Conservation (phyloP, 2,113 vertebrate species). For the Hippocampus mohnikei region DNA sequence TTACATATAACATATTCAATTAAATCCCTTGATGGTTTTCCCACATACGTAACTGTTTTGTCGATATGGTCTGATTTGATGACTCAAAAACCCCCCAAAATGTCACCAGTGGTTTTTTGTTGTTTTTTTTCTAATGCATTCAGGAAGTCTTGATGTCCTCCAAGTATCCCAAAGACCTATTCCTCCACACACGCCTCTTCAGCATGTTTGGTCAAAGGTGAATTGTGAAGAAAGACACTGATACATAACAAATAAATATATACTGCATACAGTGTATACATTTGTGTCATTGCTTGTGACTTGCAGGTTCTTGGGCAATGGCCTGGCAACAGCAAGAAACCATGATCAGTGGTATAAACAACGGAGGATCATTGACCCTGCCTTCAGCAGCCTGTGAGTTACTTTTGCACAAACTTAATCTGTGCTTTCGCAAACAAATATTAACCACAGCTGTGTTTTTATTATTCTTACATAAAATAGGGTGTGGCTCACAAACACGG, state of each 20-base stretch:
- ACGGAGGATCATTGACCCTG: constrained; percentile 83
- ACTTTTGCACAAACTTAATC: not conserved
- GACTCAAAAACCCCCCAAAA: not conserved
- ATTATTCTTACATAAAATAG: not conserved
- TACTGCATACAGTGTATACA: not conserved
- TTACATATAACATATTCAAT: not conserved
- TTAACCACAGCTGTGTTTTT: not conserved
- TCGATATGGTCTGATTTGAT: not conserved
- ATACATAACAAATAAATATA: too few species aligned
- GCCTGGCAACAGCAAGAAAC: constrained; percentile 75
- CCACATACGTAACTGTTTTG: not conserved
- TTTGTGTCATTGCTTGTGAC: not conserved
- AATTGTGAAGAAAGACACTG: too few species aligned
- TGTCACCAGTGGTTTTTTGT: not conserved
- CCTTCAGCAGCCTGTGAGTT: constrained; percentile 83
- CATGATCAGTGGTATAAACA: constrained; percentile 86
- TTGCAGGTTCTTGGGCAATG: constrained; percentile 82
- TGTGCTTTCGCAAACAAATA: not conserved
- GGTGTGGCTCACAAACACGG: not conserved
- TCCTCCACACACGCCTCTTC: constrained; percentile 53
- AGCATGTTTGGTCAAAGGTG: constrained; percentile 69
- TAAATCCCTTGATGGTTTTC: not conserved
- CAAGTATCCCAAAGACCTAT: constrained; percentile 65
- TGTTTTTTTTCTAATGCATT: not conserved
- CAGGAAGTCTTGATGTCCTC: constrained; percentile 74